Evolutionary conservation across 2,888 invertebrate genomes (phyloP).

Genomic region (Acanthococcus lagerstroemiae): DNA sequence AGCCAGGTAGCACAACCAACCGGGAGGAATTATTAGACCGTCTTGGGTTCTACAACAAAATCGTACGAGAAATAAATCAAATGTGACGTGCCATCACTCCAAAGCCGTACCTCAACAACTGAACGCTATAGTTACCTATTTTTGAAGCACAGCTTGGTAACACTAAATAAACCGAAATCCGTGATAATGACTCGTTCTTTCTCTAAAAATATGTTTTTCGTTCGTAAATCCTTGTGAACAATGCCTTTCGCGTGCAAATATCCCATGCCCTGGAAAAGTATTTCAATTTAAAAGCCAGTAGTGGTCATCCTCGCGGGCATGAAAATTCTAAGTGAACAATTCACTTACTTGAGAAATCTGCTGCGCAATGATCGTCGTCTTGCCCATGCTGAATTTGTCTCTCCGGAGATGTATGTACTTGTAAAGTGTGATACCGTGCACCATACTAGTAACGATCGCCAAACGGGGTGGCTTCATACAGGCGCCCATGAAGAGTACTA

Average conservation of each 20-base stretch:
- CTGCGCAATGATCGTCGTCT: conserved; percentile 84
- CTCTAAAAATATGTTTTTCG: conserved; percentile 96
- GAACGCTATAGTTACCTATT: conserved; percentile 62
- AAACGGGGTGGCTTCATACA: conserved; percentile 95
- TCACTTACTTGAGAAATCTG: conserved; percentile 80
- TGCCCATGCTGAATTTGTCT: conserved; percentile 90
- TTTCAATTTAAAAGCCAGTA: too few species aligned
- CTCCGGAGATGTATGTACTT: conserved; percentile 83
- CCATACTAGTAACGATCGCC: conserved; percentile 93
- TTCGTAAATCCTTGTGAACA: conserved; percentile 93
- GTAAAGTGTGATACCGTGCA: conserved; percentile 90
- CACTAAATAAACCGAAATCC: conserved; percentile 95
- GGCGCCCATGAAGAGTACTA: conserved; percentile 98
- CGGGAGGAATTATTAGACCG: conserved; percentile 83
- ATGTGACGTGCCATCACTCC: too few species aligned
- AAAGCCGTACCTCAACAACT: too few species aligned
- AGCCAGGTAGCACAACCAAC: conserved; percentile 97
- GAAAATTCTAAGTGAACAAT: background rate
- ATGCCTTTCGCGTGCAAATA: conserved; percentile 97
- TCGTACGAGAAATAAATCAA: conserved; percentile 1
- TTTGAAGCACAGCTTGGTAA: conserved; percentile 87
- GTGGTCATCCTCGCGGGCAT: background rate
- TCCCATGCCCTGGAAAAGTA: conserved; percentile 78
- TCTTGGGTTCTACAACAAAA: conserved; percentile 52
- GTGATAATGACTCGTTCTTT: conserved; percentile 96